phyloP scores from a whole-genome alignment of 2,797 vertebrate genomes.

The Chelon auratus region DNA sequence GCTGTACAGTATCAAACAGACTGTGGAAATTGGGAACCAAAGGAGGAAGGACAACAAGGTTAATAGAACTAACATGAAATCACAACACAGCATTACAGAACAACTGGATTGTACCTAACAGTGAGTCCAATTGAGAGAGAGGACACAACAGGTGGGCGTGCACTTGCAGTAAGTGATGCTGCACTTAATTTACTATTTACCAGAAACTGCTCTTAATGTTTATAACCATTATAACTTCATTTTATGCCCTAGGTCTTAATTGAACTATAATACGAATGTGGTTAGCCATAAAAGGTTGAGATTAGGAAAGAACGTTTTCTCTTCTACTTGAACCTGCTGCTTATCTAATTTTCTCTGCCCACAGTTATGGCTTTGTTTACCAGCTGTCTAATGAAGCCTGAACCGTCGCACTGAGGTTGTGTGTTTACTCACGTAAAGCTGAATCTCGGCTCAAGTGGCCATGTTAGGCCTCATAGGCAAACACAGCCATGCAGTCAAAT shows the following conservation, averaged over 20 bases:
- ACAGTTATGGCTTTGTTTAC: conserved; percentile 58
- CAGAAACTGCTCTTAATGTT: conserved; percentile 18
- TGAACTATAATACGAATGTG: conserved; percentile 18
- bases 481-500: conserved; percentile 17
- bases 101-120: neutral
- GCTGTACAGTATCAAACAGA: conserved; percentile 3
- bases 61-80: neutral
- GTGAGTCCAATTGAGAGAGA: neutral
- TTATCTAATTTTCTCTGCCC: conserved; percentile 29
- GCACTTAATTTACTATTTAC: conserved; percentile 5
- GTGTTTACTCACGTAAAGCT: conserved; percentile 20
- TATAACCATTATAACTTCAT: conserved; percentile 11
- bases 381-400: conserved; percentile 50
- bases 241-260: conserved; percentile 30
- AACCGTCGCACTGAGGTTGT: conserved; percentile 20
- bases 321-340: conserved; percentile 10
- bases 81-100: neutral
- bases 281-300: conserved; percentile 23
- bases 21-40: neutral
- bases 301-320: neutral
- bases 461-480: conserved; percentile 10
- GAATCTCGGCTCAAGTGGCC: conserved; percentile 15
- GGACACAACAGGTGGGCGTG: neutral
- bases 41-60: neutral
- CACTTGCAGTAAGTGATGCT: neutral